A percentile compares a stretch with the other conserved stretches of the same genome.
These are phyloP conservation scores for Copidosoma floridanum DNA, from an alignment of 1,140 invertebrate genomes.

Conservation along the genomic window DNA sequence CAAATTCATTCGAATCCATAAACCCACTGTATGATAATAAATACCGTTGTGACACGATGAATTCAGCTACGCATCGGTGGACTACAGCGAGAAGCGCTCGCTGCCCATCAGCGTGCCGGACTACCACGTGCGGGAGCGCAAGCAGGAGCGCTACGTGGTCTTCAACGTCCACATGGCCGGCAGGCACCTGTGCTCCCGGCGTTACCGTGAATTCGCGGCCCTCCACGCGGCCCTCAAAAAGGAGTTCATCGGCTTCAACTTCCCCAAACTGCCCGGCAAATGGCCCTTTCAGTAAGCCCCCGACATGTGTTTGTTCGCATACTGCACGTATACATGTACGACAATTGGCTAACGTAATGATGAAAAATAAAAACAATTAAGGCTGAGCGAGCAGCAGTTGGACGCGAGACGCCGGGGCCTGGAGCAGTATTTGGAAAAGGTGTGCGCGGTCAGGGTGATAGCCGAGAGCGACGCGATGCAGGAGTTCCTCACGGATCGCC, in stretches of 20 bases:
- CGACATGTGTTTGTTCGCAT: no score
- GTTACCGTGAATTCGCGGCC: constrained; percentile 94
- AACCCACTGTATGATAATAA: no score
- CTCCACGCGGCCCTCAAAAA: constrained; percentile 88
- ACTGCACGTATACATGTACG: no score
- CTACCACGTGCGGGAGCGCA: constrained; percentile 77
- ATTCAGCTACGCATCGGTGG: constrained; percentile 84
- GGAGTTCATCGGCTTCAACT: constrained; percentile 96
- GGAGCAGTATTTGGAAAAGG: constrained; percentile 97
- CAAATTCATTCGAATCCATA: no score
- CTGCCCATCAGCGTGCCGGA: constrained; percentile 97
- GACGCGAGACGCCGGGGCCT: constrained; percentile 89
- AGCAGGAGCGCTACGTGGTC: constrained; percentile 90
- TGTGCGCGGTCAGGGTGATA: constrained; percentile 96
- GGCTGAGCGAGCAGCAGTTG: constrained; percentile 92
- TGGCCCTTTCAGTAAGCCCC: constrained; percentile 88
- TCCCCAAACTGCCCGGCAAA: constrained; percentile 97
- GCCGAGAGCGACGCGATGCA: constrained; percentile 97
- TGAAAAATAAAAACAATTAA: constrained; percentile 29
- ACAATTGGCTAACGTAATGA: no score
- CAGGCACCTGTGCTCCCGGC: constrained; percentile 89
- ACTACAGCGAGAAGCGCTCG: constrained; percentile 97
- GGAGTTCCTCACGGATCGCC: constrained; percentile 89
- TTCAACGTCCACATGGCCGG: constrained; percentile 99
- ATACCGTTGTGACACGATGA: no score